These are phyloP conservation scores for Dicranocentrus wangi DNA, from an alignment of 2,888 invertebrate genomes.

Conservation along the genomic window DNA sequence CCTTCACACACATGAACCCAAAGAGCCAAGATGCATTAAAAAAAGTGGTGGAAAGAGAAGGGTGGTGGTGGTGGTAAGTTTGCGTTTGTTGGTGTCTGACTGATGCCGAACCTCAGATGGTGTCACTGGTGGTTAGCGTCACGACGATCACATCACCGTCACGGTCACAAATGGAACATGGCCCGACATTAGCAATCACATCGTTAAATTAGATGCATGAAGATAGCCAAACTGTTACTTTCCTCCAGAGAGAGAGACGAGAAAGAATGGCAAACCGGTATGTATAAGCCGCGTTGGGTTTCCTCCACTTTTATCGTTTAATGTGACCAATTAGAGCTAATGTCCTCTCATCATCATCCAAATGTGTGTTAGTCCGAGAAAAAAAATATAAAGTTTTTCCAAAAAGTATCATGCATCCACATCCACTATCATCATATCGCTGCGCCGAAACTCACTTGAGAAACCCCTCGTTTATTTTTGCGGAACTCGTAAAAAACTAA, in stretches of 20 bases:
- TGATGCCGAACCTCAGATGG: constrained; percentile 29
- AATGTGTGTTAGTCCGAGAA: constrained; percentile 9
- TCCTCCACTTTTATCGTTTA: constrained; percentile 28
- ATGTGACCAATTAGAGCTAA: constrained; percentile 62
- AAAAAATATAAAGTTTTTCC: constrained; percentile 16
- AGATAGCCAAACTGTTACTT: background rate
- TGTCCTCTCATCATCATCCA: constrained; percentile 58
- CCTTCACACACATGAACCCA: constrained; percentile 8
- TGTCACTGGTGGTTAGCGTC: constrained; percentile 41
- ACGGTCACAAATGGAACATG: constrained; percentile 1
- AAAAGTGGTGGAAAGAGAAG: background rate
- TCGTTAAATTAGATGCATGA: constrained; percentile 23
- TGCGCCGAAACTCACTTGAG: too few species aligned
- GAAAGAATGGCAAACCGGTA: too few species aligned
- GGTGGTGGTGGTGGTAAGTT: background rate
- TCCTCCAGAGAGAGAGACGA: too few species aligned
- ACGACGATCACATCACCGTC: background rate
- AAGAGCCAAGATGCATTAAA: too few species aligned
- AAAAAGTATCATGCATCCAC: constrained; percentile 31
- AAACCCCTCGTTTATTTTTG: too few species aligned
- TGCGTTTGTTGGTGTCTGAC: background rate
- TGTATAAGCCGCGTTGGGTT: background rate
- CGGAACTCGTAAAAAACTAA: constrained; percentile 12
- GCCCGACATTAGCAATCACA: constrained; percentile 19
- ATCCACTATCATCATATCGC: too few species aligned